These are phyloP conservation scores for Steatornis caripensis DNA, from an alignment of 2,113 vertebrate species.

Conservation along the genomic window DNA sequence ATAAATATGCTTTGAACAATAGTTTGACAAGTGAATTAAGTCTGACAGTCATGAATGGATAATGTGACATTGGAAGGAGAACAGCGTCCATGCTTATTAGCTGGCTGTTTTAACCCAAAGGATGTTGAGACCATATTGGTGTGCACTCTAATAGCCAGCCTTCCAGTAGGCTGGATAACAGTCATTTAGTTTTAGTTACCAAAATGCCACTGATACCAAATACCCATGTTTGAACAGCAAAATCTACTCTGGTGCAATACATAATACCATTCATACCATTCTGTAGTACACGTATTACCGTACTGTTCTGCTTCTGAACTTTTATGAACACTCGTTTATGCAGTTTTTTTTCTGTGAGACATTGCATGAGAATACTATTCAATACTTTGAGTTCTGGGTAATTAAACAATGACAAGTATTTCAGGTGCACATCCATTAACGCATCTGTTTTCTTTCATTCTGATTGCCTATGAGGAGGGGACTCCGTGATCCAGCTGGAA, in stretches of 20 bases:
- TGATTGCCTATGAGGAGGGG: neutral
- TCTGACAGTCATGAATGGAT: neutral
- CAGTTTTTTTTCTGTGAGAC: neutral
- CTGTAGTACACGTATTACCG: neutral
- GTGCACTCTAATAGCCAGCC: neutral
- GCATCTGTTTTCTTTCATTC: neutral
- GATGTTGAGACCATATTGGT: rapidly evolving
- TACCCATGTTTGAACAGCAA: neutral
- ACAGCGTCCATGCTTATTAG: neutral
- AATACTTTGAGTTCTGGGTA: neutral
- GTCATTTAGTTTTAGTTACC: neutral
- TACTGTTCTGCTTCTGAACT: neutral
- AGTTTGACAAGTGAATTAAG: constrained; percentile 1
- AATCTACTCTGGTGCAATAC: neutral
- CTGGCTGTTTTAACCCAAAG: neutral
- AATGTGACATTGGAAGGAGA: neutral
- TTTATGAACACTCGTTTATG: neutral
- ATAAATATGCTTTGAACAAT: neutral
- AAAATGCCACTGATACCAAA: neutral
- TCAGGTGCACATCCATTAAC: neutral
- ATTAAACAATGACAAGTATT: neutral
- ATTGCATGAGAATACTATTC: neutral
- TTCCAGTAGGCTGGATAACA: neutral
- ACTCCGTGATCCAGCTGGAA: neutral
- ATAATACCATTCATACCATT: neutral